Conservation (phyloP, 2,797 vertebrate genomes). For the Melanotaenia pygmaea region DNA sequence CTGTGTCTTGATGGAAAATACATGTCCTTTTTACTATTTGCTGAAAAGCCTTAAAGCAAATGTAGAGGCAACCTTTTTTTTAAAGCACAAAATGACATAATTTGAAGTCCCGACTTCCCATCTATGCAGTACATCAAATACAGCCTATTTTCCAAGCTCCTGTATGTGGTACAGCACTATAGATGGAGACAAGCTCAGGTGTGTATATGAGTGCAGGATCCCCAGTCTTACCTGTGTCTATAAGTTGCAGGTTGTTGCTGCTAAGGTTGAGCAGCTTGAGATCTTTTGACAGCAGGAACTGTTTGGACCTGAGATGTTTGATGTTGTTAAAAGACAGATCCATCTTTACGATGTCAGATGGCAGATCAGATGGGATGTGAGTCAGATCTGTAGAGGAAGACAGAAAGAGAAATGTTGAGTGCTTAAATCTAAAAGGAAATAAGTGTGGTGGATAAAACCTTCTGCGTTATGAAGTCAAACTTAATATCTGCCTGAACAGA, state of each 20-base stretch:
- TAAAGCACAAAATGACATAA: not conserved
- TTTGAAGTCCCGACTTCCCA: not conserved
- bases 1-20: not conserved
- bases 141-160: not conserved
- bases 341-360: conserved; percentile 91
- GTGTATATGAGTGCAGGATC: not conserved
- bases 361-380: conserved; percentile 89
- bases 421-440: not conserved
- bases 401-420: conserved; percentile 38
- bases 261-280: conserved; percentile 94
- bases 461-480: not conserved
- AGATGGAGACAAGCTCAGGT: no score
- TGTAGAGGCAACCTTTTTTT: not conserved
- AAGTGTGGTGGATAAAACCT: not conserved
- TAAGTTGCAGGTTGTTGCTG: conserved; percentile 87
- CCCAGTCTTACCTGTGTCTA: conserved; percentile 87
- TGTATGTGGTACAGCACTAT: not conserved
- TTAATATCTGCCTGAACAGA: not conserved
- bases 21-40: not conserved
- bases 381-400: conserved; percentile 85
- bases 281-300: conserved; percentile 91
- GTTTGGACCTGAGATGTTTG: conserved; percentile 88
- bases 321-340: conserved; percentile 94
- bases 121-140: not conserved
- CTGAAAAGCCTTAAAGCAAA: not conserved